Evolutionary conservation across 1,140 invertebrate genomes (phyloP), one percentile per base, ranked within the genome.

Genomic region (Batillaria attramentaria): DNA sequence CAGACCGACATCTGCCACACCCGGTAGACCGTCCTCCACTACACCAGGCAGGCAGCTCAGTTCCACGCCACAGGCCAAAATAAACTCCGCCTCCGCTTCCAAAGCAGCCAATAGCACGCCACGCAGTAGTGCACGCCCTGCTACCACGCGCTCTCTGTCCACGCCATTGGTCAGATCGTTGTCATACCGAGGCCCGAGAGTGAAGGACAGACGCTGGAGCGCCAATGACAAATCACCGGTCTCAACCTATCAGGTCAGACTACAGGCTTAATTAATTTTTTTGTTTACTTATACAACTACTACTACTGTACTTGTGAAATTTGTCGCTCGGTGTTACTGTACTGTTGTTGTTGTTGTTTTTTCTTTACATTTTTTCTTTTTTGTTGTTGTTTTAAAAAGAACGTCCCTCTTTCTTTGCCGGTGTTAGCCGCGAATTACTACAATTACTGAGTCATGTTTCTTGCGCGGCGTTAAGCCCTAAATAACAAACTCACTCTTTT

Each of bases 151-250:
- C 35, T 62, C 73, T 28, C 57, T 75, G 35, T 75, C 73, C 57
- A 42, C 57, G 73, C 73, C 73, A 10, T 31, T 75, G 54, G 73
- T 33, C 57, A 62, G 73, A 42, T 75, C 73, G 2, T 8, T 42
- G 54, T 75, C 73, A 20, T 33, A 62, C 31, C 73, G 73, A 28
- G 54, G 37, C 42, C 73, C 54, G 41, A 39, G 54, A 62, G 33
- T 31, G 24, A 75, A 75, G 42, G 73, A 75, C 1, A 75, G 54
- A 28, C 8, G 73, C 5, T 75, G 73, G 73, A 65, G 54, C n/a
- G 54, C 24, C 16, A 62, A 57, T 41, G 57, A 28, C 46, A 24
- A 54, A 62, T 42, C 68, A 10, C 3, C 1, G 10, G 18, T 35
- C 24, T 33, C 73, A 16, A 75, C 73, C 18, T 75, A 75, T 41